These are phyloP conservation scores for Festucalex cinctus DNA, from an alignment of 2,113 vertebrate genomes.

Conservation along the genomic window DNA sequence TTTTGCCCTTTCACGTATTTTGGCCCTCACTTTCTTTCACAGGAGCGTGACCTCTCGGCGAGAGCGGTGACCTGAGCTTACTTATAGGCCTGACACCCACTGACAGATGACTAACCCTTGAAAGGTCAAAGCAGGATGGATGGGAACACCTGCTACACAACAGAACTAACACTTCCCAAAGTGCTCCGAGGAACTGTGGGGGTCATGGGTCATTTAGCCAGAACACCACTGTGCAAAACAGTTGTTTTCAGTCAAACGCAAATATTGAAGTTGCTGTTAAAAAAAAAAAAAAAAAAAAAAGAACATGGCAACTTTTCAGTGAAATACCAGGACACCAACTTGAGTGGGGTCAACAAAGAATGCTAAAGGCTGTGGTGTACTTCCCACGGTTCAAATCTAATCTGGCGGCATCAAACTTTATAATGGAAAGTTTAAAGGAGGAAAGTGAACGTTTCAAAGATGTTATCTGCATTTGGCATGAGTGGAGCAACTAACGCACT, in stretches of 20 bases:
- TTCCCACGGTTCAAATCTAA: slow-evolving; percentile 6
- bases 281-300: slow-evolving; percentile 8
- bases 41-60: slow-evolving; percentile 78
- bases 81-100: slow-evolving; percentile 72
- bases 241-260: slow-evolving; percentile 44
- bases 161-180: slow-evolving; percentile 55
- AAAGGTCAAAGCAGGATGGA: slow-evolving; percentile 67
- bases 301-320: slow-evolving; percentile 24
- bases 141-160: slow-evolving; percentile 86
- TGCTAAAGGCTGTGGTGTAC: slow-evolving; percentile 1
- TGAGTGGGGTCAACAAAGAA: slow-evolving; percentile 12
- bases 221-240: slow-evolving; percentile 45
- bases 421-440: slow-evolving; percentile 13
- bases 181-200: slow-evolving; percentile 36
- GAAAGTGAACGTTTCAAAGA: slow-evolving; percentile 12
- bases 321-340: slow-evolving; percentile 15
- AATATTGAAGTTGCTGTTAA: slow-evolving; percentile 36
- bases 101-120: slow-evolving; percentile 83
- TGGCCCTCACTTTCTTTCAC: slow-evolving; percentile 61
- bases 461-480: slow-evolving; percentile 2
- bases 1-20: slow-evolving; percentile 71
- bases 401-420: slow-evolving; percentile 11
- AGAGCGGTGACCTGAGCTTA: slow-evolving; percentile 80
- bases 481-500: neutral
- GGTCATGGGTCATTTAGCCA: slow-evolving; percentile 12